Percentiles rank a stretch among this genome's conserved stretches.
Evolutionary conservation across 2,113 vertebrate species (phyloP).

Genomic region (Leucopsar rothschildi): DNA sequence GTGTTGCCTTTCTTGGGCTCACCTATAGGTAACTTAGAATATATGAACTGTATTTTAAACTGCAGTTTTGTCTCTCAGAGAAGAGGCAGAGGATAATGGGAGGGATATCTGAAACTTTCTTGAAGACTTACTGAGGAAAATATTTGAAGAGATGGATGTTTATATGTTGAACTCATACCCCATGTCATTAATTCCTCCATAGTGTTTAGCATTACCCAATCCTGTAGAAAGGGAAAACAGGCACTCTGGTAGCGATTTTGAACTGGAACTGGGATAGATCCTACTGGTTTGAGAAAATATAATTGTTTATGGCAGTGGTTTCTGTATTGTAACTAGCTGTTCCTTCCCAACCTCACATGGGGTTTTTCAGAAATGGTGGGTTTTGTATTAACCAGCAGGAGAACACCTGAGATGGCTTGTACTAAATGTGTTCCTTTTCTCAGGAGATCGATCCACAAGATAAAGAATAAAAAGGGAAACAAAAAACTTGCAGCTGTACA

Average conservation of each 20-base stretch:
- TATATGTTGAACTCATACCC: not conserved
- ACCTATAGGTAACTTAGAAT: not conserved
- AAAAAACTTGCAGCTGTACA: not conserved
- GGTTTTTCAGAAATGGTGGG: not conserved
- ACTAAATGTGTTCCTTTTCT: not conserved
- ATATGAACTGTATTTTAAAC: not conserved
- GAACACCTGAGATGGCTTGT: not conserved
- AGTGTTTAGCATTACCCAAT: rapidly evolving
- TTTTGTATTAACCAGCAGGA: not conserved
- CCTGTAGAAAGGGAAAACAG: not conserved
- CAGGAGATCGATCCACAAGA: not conserved
- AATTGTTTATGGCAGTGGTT: not conserved
- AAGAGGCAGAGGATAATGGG: not conserved
- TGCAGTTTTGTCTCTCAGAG: not conserved
- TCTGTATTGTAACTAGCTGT: not conserved
- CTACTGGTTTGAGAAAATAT: not conserved
- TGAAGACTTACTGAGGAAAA: not conserved
- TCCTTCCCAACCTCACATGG: not conserved
- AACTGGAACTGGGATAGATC: not conserved
- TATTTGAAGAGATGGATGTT: not conserved
- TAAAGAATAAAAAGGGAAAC: not conserved
- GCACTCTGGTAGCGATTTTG: not conserved
- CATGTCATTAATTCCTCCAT: not conserved
- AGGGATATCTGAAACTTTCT: not conserved
- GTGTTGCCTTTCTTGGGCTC: not conserved